Percentiles rank a stretch among this genome's conserved stretches.
Conservation (phyloP, 2,797 vertebrate species). For the Rousettus madagascariensis region DNA sequence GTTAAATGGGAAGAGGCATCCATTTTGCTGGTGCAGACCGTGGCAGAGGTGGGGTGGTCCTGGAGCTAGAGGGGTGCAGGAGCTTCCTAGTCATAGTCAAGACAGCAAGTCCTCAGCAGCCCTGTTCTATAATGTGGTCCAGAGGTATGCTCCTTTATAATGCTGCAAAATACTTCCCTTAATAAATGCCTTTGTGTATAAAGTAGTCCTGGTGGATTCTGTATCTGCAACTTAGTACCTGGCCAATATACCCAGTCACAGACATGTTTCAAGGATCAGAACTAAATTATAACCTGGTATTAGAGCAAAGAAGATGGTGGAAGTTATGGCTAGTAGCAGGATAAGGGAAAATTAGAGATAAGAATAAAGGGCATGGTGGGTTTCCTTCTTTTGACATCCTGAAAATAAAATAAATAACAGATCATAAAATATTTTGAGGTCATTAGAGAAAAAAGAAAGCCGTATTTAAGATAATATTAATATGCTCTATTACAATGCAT, state of each 20-base stretch:
- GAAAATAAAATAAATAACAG: neutral
- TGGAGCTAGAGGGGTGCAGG: neutral
- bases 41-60: neutral
- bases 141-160: neutral
- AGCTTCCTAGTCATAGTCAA: neutral
- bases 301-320: neutral
- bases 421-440: neutral
- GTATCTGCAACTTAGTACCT: neutral
- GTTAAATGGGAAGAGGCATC: neutral
- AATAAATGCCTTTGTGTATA: neutral
- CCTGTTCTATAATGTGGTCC: neutral
- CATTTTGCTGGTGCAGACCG: neutral
- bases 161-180: neutral
- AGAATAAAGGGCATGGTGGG: neutral
- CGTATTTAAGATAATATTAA: neutral
- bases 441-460: neutral
- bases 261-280: neutral
- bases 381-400: neutral
- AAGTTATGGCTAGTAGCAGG: neutral
- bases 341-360: neutral
- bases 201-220: neutral
- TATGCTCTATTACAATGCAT: neutral
- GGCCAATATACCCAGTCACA: too few species aligned
- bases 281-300: neutral
- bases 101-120: neutral